Base-by-base conservation (phyloP, 2,888 invertebrate species). In the Amphipyra tragopoginis region DNA sequence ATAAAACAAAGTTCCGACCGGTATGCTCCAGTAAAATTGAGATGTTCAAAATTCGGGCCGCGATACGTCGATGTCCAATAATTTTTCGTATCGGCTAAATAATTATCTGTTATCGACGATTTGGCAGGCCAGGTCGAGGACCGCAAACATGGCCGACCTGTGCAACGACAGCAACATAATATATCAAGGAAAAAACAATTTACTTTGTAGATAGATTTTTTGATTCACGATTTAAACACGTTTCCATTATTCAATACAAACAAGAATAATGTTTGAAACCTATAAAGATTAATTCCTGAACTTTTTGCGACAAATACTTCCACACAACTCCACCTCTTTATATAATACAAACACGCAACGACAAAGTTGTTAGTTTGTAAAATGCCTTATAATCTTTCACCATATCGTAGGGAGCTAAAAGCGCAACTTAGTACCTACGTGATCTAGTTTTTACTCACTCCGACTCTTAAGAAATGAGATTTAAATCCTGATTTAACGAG, bases 71-170 rank as follows among this genome's bases (percentile, higher is more conserved):
- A 75, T 79, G 79, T 80, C 90, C 88, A 90, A 92, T 93, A 92
- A 89, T 90, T 91, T 91, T 90, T 90, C 86, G 90, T 91, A 92
- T 90, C 90, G 84, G 80, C 82, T 80, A 86, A 93, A 92, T 93
- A 93, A 93, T 92, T 93, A 91, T 88, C 89, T 89, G 90, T 87
- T 92, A 93, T 94, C 92, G 87, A 77, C 79, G 86, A 88, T 89
- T 89, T 90, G 90, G 86, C 87, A 84, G 86, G 84, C 72, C 85
- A 84, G 89, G 86, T 85, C 86, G 86, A 79, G 81, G 87, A 89
- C 88, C 89, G 83, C 81, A 88, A 92, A 91, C 81, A 91, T 91
- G 90, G 90, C 89, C 82, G 87, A 72, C 72, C 51, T 73, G 72
- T 54, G 81, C 79, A 91, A 78, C 66, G 87, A 75, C 83, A 85